These are phyloP conservation scores for Pseudolaguvia tuberculata DNA, from an alignment of 2,113 vertebrate genomes.

Conservation along the genomic window DNA sequence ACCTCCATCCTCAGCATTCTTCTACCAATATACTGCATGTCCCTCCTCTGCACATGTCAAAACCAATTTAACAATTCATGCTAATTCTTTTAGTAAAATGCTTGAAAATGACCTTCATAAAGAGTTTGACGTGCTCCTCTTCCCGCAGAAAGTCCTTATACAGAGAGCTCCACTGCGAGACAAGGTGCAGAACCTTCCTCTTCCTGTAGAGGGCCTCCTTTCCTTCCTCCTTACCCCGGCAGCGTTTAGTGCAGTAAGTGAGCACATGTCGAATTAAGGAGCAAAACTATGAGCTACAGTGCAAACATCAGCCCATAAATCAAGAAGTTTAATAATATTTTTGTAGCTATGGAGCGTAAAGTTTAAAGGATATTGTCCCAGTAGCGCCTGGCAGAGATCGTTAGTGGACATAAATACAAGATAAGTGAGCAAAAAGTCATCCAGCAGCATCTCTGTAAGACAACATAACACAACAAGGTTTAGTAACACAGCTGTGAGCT, in stretches of 20 bases:
- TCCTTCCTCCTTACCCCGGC: constrained; percentile 84
- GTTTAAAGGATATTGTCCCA: constrained; percentile 94
- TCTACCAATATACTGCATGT: too few relatives aligned
- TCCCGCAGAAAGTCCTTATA: constrained; percentile 94
- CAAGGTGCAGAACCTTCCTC: constrained; percentile 90
- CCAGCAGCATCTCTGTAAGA: constrained; percentile 86
- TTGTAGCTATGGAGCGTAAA: neutral
- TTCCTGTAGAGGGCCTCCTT: constrained; percentile 88
- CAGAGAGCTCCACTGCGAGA: constrained; percentile 92
- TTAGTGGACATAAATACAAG: constrained; percentile 93
- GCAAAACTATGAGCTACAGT: constrained; percentile 4
- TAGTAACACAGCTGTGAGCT: neutral
- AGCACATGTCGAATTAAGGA: constrained; percentile 71
- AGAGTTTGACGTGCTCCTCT: constrained; percentile 91
- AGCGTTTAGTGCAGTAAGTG: constrained; percentile 90
- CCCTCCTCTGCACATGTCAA: too few relatives aligned
- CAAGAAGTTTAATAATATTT: neutral
- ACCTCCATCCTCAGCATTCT: too few relatives aligned
- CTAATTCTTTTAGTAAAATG: neutral
- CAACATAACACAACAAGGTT: constrained; percentile 34
- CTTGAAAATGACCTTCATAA: constrained; percentile 81
- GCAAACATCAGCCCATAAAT: neutral
- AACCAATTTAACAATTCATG: neutral
- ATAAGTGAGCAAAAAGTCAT: constrained; percentile 94
- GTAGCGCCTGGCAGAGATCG: constrained; percentile 92